Evolutionary conservation across 1,140 invertebrate species (phyloP), one percentile per base, ranked within the genome.

Genomic region (Chlorops oryzae): DNA sequence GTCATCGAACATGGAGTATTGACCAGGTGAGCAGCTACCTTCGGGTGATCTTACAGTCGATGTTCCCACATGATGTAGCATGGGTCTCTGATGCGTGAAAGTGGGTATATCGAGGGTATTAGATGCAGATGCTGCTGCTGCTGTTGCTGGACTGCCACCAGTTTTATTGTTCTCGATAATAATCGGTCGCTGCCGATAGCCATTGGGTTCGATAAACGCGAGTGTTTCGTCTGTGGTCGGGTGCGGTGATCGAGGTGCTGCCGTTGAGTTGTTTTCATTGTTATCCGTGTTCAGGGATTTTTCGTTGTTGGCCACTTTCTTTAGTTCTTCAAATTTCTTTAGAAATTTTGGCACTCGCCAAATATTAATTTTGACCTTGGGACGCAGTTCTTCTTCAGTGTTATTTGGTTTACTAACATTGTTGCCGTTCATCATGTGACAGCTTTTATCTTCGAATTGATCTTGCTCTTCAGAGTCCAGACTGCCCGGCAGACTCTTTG

Each of bases 401-500:
- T 40, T 0, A 42, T 40, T 2, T 22, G 15, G 13, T 35, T 38
- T 13, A 7, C 17, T 7, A 2, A 23, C 9, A 32, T 38, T 40
- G 7, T 20, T 45, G 21, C 28, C 50, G 24, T 44, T 47, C n/a
- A 22, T 38, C n/a, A 18, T 25, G 3, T 70, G 52, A 52, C 37
- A 42, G 46, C 75, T 27, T 78, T 75, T 22, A 60, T 73, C 35
- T 46, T 55, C 48, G 43, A 38, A 24, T 32, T 27, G 47, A 32
- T 75, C 74, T 13, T 76, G 83, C 32, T 80, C 80, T 51, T 87
- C 84, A 0, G 83, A 85, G 63, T 88, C 86, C 51, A 88, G 72
- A 58, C 88, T 88, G 65, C 85, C 88, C 0, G 86, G 85, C 59
- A 88, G 58, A 35, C 85, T 87, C 61, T 82, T 87, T 13, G 86